Evolutionary conservation across 2,113 vertebrate genomes (phyloP).

Genomic region (Chelonoidis abingdonii): DNA sequence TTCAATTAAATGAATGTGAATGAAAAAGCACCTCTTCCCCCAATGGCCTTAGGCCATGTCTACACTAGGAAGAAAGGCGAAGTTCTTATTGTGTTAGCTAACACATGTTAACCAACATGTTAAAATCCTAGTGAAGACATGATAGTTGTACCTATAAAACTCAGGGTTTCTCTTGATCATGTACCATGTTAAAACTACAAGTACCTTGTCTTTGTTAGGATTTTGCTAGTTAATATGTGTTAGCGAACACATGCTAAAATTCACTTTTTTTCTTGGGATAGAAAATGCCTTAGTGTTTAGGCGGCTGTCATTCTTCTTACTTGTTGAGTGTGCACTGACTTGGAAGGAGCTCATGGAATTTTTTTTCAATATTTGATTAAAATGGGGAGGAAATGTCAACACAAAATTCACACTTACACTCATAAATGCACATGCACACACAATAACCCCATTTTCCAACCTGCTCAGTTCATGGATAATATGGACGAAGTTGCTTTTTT

Average conservation of each 20-base stretch:
- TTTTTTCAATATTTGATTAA: not conserved
- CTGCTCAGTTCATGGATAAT: not conserved
- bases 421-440: too few species aligned
- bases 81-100: not conserved
- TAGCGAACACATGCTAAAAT: not conserved
- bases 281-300: rapidly evolving
- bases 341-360: not conserved
- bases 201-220: not conserved
- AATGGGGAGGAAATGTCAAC: not conserved
- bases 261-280: rapidly evolving
- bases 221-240: not conserved
- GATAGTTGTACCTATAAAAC: not conserved
- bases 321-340: rapidly evolving
- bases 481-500: not conserved
- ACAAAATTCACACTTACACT: rapidly evolving
- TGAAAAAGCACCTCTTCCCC: rapidly evolving
- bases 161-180: not conserved
- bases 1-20: not conserved
- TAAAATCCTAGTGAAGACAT: not conserved
- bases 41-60: not conserved
- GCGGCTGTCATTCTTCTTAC: not conserved
- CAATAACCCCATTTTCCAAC: not conserved
- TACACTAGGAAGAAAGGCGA: not conserved
- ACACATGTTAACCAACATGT: not conserved
- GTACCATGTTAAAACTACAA: not conserved